Percentiles rank a stretch among this genome's conserved stretches.
Evolutionary conservation across 2,797 vertebrate genomes (phyloP).

Genomic region (Chelmon rostratus): DNA sequence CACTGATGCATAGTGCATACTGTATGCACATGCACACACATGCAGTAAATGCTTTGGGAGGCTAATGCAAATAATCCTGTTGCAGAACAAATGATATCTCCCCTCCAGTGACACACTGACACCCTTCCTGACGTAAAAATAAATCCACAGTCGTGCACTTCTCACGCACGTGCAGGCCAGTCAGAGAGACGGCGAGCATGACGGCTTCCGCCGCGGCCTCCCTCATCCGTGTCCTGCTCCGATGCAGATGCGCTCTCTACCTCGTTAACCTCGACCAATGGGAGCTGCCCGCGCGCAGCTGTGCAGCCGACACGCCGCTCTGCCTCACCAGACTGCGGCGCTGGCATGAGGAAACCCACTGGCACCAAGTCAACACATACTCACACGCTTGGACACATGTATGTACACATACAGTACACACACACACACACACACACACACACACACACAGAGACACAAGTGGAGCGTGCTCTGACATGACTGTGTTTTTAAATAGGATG

Average conservation of each 20-base stretch:
- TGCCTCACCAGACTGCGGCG: constrained; percentile 71
- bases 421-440: constrained; percentile 18
- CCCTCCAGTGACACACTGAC: constrained; percentile 47
- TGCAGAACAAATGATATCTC: constrained; percentile 24
- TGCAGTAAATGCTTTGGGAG: constrained; percentile 13
- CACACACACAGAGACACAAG: constrained; percentile 15
- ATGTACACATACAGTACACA: constrained; percentile 49
- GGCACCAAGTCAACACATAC: constrained; percentile 65
- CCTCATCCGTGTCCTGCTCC: constrained; percentile 72
- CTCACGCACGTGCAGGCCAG: constrained; percentile 25
- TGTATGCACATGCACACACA: constrained; percentile 13
- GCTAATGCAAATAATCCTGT: constrained; percentile 15
- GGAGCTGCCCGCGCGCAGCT: constrained; percentile 75
- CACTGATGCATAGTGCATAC: too few species aligned
- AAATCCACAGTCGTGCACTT: constrained; percentile 42
- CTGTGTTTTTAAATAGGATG: constrained; percentile 61
- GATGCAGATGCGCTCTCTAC: constrained; percentile 80
- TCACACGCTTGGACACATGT: constrained; percentile 57
- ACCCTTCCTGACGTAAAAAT: constrained; percentile 47
- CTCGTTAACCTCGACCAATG: constrained; percentile 82
- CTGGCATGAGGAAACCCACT: constrained; percentile 71
- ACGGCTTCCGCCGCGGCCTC: constrained; percentile 58
- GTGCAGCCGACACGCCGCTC: constrained; percentile 66
- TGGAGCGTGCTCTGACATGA: constrained; percentile 45
- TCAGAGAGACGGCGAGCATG: constrained; percentile 30